These are phyloP conservation scores for Bambusicola thoracicus DNA, from an alignment of 2,113 vertebrate genomes.

Conservation along the genomic window DNA sequence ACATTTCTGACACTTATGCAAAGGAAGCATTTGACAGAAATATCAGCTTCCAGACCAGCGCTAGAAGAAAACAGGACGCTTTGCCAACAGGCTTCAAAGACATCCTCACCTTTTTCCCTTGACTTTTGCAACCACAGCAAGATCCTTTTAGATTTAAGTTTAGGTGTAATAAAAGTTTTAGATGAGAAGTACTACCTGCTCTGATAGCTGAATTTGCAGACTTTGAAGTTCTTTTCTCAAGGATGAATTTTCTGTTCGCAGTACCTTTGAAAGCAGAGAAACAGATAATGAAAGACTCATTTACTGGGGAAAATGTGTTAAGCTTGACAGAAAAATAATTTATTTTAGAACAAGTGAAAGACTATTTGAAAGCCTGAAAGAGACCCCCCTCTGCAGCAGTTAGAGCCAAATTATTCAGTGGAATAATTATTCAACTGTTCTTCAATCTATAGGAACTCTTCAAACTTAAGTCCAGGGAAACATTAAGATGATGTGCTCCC, in stretches of 20 bases:
- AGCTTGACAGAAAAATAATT: slow-evolving; percentile 12
- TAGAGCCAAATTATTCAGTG: background rate
- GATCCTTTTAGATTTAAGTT: slow-evolving; percentile 52
- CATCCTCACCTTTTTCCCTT: slow-evolving; percentile 32
- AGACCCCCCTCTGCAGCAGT: background rate
- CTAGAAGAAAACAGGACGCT: slow-evolving; percentile 35
- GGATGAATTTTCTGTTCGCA: slow-evolving; percentile 83
- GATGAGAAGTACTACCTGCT: slow-evolving; percentile 83
- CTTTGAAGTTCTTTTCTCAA: slow-evolving; percentile 84
- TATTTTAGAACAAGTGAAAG: slow-evolving; percentile 23
- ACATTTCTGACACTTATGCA: background rate
- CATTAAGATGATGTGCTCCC: background rate
- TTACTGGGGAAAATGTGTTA: slow-evolving; percentile 32
- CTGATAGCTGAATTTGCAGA: slow-evolving; percentile 81
- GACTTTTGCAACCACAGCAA: slow-evolving; percentile 58
- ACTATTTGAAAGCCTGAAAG: slow-evolving; percentile 20
- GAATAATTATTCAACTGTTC: background rate
- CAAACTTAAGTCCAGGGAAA: background rate
- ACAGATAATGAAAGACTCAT: slow-evolving; percentile 34
- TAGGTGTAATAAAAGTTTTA: slow-evolving; percentile 61
- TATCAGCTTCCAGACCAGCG: background rate
- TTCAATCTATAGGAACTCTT: background rate
- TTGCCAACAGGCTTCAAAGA: slow-evolving; percentile 55
- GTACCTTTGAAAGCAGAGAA: slow-evolving; percentile 78
- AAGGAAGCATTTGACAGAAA: background rate